Evolutionary conservation across 2,797 vertebrate genomes (phyloP), one percentile per base, ranked within the genome.

Genomic region (Otolemur crassicaudatus): DNA sequence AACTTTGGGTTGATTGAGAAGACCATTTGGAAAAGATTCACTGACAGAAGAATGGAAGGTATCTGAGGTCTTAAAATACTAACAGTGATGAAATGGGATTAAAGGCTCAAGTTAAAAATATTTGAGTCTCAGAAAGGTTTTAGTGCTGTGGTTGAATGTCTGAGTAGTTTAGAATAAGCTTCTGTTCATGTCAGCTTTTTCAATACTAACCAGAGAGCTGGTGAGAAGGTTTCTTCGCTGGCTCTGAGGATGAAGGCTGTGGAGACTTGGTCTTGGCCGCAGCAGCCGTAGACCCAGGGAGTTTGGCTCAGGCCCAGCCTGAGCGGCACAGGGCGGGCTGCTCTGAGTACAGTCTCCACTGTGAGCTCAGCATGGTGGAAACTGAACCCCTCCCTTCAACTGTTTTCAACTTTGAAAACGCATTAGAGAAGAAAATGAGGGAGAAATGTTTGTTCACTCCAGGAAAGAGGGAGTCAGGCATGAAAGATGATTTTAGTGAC

Each of bases 341-440:
- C 40, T 58, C 27, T 87, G 58, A 77, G 76, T 69, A 84, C 95
- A 93, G 53, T 70, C 46, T 86, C 46, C 53, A 31, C 53, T 73
- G 10, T 83, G 85, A 93, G 31, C 87, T 95, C 61, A 40, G 61
- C 69, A 60, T 92, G 49, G 40, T 75, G 72, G 73, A 94, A 87
- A 79, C 5, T 13, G 61, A 96, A 49, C 60, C 25, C 31, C 77
- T 92, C 69, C 80, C 40, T 84, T 65, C 46, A 87, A 93, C 7
- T 63, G 53, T 86, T 96, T 84, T 80, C 63, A 89, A 83, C 40
- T 85, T 83, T 37, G 40, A 91, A 96, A 88, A 22, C 58, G 91
- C 63, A 76, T 72, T 76, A 87, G 40, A 80, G 23, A 80, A 84
- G 46, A 37, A 76, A 93, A 94, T 34, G 34, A 80, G 23, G 17